These are phyloP conservation scores for Nymphalis io DNA, from an alignment of 1,140 invertebrate genomes.

Conservation along the genomic window DNA sequence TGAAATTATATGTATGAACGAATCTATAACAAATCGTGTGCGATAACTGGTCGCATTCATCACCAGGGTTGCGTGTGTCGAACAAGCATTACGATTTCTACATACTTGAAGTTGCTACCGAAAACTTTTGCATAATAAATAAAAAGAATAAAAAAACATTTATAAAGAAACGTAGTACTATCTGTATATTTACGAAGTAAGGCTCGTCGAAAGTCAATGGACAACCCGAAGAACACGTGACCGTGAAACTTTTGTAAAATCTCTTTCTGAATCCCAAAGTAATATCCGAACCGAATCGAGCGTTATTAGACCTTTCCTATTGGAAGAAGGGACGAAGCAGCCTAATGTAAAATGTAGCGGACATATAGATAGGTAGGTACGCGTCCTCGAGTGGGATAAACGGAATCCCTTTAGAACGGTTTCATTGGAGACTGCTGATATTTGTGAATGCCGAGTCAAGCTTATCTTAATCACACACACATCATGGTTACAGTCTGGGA, in stretches of 20 bases:
- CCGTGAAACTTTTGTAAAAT: background rate
- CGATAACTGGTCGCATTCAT: too few species aligned
- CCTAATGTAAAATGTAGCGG: constrained; percentile 2
- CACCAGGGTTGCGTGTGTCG: too few species aligned
- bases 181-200: too few species aligned
- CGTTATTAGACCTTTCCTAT: constrained; percentile 1
- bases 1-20: too few species aligned
- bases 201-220: background rate
- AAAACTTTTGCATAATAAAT: background rate
- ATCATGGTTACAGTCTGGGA: background rate
- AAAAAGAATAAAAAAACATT: background rate
- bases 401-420: background rate
- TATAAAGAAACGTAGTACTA: too few species aligned
- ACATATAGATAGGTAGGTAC: background rate
- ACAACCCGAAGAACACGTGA: background rate
- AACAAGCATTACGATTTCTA: background rate
- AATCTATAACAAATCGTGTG: too few species aligned
- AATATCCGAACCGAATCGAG: background rate
- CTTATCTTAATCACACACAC: constrained; percentile 6
- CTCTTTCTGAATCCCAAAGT: background rate
- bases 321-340: background rate
- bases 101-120: background rate
- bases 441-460: background rate
- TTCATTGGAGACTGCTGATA: constrained; percentile 3
- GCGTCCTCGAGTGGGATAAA: background rate